phyloP scores from a whole-genome alignment of 1,140 invertebrate genomes.

The Leptonema lineaticorne region DNA sequence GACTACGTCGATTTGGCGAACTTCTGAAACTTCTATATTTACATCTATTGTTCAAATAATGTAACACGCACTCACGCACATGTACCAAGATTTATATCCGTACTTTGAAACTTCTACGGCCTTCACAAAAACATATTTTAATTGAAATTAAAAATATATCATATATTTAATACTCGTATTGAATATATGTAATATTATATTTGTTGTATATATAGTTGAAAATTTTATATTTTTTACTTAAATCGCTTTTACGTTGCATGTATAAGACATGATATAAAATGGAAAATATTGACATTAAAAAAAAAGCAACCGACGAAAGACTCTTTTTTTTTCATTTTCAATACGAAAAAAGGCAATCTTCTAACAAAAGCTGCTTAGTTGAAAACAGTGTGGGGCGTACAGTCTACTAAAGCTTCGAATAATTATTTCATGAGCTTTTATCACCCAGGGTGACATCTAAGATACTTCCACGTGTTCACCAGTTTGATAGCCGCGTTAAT shows the following conservation, averaged over 20 bases:
- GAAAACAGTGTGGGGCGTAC: slow-evolving; percentile 1
- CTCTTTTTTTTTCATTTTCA: too few relatives aligned
- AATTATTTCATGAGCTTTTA: slow-evolving; percentile 22
- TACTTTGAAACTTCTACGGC: too few relatives aligned
- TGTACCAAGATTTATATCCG: too few relatives aligned
- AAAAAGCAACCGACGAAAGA: too few relatives aligned
- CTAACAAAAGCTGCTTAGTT: background rate
- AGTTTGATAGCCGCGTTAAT: slow-evolving; percentile 33
- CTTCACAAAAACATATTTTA: background rate
- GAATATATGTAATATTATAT: too few relatives aligned
- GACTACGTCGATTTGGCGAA: background rate
- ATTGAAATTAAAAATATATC: too few relatives aligned
- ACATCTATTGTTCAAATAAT: background rate
- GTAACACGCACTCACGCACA: background rate
- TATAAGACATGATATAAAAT: too few relatives aligned
- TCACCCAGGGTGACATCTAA: background rate
- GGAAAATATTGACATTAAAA: too few relatives aligned
- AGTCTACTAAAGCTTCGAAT: slow-evolving; percentile 6
- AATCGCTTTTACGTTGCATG: background rate
- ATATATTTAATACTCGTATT: too few relatives aligned
- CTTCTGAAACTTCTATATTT: background rate
- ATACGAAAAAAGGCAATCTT: background rate
- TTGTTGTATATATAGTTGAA: too few relatives aligned
- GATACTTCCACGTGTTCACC: slow-evolving; percentile 1
- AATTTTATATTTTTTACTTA: too few relatives aligned